Conservation (phyloP, 2,797 vertebrate species). For the Peromyscus melanophrys region DNA sequence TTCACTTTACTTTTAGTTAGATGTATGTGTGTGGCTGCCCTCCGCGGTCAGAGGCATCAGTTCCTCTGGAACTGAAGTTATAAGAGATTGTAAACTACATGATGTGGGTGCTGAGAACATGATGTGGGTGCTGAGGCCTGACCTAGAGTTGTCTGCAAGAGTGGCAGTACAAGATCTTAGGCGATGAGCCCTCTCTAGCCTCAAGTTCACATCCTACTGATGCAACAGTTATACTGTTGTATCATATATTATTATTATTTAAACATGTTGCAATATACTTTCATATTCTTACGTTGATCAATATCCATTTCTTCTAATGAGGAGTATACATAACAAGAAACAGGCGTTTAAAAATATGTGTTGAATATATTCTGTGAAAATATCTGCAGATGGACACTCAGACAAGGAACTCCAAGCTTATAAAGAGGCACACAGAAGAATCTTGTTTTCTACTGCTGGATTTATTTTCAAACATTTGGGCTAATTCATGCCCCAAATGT, state of each 20-base stretch:
- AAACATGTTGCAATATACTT: background rate
- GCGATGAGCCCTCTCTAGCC: background rate
- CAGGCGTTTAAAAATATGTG: background rate
- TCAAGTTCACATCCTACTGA: background rate
- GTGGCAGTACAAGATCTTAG: background rate
- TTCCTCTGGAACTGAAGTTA: background rate
- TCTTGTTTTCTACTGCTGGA: slow-evolving; percentile 67
- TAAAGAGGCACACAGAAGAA: background rate
- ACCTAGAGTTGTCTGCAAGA: background rate
- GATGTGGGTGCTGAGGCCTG: background rate
- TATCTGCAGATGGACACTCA: slow-evolving; percentile 39
- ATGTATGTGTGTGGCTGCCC: background rate
- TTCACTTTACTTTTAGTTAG: background rate
- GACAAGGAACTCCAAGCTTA: slow-evolving; percentile 61
- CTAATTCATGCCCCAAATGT: slow-evolving; percentile 63
- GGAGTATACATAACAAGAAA: slow-evolving; percentile 49
- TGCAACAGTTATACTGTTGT: background rate
- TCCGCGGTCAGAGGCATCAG: background rate
- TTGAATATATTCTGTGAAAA: slow-evolving; percentile 50
- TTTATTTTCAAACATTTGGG: slow-evolving; percentile 57
- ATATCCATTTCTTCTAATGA: slow-evolving; percentile 28
- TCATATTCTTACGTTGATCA: background rate
- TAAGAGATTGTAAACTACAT: background rate
- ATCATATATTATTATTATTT: background rate
- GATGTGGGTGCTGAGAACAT: background rate